Evolutionary conservation across 2,888 invertebrate species (phyloP).

Genomic region (Gymnoscelis rufifasciata): DNA sequence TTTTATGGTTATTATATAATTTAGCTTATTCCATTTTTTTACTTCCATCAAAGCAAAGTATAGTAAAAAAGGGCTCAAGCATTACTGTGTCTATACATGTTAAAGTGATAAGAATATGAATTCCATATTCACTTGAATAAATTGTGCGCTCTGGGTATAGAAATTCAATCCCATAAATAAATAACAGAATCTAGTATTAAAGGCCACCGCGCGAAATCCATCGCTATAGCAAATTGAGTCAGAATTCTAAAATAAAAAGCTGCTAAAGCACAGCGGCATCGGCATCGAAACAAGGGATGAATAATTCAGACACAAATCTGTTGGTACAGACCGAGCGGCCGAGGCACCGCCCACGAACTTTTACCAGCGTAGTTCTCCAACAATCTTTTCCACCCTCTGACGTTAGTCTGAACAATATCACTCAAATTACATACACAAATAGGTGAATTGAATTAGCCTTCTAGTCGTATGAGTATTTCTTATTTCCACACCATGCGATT

Average conservation of each 20-base stretch:
- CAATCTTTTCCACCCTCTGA: slow-evolving; percentile 31
- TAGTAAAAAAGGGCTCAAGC: no score
- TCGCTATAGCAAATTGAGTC: slow-evolving; percentile 13
- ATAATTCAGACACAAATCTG: slow-evolving; percentile 58
- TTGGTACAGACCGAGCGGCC: slow-evolving; percentile 31
- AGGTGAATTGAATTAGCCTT: slow-evolving; percentile 41
- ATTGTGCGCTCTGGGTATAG: background rate
- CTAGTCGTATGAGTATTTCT: slow-evolving; percentile 33
- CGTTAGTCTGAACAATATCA: slow-evolving; percentile 37
- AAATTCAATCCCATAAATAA: background rate
- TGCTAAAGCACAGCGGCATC: slow-evolving; percentile 34
- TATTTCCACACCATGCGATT: no score
- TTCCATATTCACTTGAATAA: no score
- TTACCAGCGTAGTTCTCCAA: slow-evolving; percentile 28
- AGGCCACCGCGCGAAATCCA: slow-evolving; percentile 14
- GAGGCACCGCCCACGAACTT: slow-evolving; percentile 25
- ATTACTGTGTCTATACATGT: no score
- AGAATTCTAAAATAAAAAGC: slow-evolving; percentile 28
- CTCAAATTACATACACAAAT: slow-evolving; percentile 45
- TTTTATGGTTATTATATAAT: no score
- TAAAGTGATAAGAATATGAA: no score
- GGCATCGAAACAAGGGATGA: slow-evolving; percentile 45
- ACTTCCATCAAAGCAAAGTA: no score
- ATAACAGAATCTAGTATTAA: slow-evolving; percentile 9
- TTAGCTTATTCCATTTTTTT: no score